Percentiles rank a stretch among this genome's conserved stretches.
phyloP scores from a whole-genome alignment of 2,888 invertebrate species.

The Xanthia togata region DNA sequence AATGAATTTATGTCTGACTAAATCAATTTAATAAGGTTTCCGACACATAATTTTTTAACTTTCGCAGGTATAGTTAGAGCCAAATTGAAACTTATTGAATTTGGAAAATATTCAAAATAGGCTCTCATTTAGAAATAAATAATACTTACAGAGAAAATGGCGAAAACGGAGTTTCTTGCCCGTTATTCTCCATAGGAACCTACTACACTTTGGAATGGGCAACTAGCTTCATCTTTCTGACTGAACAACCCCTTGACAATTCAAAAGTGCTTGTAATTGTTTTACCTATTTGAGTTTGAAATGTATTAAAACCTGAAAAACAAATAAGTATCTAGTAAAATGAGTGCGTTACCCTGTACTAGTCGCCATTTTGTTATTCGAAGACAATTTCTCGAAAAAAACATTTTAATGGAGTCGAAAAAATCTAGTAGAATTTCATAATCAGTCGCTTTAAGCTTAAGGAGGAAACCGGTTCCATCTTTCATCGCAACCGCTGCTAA shows the following conservation, averaged over 20 bases:
- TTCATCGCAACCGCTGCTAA: constrained; percentile 51
- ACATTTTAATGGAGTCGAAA: constrained; percentile 29
- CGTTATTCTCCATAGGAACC: not conserved
- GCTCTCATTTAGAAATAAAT: not conserved
- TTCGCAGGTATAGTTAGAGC: not conserved
- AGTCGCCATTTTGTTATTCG: constrained; percentile 40
- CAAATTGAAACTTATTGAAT: not conserved
- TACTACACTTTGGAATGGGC: not conserved
- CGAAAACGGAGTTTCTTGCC: not conserved
- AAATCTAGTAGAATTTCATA: constrained; percentile 58
- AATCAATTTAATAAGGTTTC: constrained; percentile 1
- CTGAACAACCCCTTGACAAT: not conserved
- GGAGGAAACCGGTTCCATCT: constrained; percentile 48
- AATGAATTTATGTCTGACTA: constrained; percentile 1
- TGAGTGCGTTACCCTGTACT: constrained; percentile 13
- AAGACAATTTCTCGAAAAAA: constrained; percentile 36
- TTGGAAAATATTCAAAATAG: not conserved
- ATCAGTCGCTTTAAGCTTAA: constrained; percentile 30
- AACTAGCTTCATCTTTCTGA: not conserved
- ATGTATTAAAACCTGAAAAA: no score
- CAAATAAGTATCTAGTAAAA: not conserved
- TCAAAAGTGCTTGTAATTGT: not conserved
- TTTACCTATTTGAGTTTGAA: not conserved
- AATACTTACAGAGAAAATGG: not conserved
- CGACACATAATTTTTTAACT: not conserved